Evolutionary conservation across 2,888 invertebrate genomes (phyloP).

Genomic region (Phyllotreta cruciferae): DNA sequence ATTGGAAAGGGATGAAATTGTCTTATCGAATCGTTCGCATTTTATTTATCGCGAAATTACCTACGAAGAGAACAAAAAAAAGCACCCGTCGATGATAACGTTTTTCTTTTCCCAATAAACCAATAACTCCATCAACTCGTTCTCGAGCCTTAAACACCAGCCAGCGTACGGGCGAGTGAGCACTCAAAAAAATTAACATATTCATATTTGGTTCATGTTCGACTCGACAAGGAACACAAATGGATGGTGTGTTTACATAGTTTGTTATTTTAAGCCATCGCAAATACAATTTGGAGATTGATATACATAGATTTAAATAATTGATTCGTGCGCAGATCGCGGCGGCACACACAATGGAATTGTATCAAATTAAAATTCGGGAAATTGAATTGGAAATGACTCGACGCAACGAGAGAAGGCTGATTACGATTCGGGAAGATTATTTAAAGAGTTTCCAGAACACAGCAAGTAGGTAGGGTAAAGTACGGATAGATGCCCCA

Average conservation of each 20-base stretch:
- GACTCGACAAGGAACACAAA: constrained; percentile 33
- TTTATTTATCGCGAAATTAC: too few relatives aligned
- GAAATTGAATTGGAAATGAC: constrained; percentile 41
- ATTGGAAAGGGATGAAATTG: too few relatives aligned
- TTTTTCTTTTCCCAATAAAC: constrained; percentile 7
- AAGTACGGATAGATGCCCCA: too few relatives aligned
- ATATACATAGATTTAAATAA: constrained; percentile 46
- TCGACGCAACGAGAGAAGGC: constrained; percentile 25
- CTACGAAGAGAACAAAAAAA: too few relatives aligned
- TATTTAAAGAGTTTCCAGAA: too few relatives aligned
- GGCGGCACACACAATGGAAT: constrained; percentile 23
- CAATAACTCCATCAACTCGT: constrained; percentile 9
- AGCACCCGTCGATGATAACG: not conserved
- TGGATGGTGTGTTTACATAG: constrained; percentile 39
- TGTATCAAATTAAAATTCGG: constrained; percentile 44
- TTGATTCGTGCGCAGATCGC: constrained; percentile 44
- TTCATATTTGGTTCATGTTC: constrained; percentile 33
- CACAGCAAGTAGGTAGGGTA: not conserved
- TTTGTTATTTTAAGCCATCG: constrained; percentile 43
- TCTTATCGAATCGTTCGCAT: too few relatives aligned
- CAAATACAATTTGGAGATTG: constrained; percentile 40
- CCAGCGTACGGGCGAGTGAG: constrained; percentile 10
- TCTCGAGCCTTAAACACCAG: not conserved
- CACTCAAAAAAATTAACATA: constrained; percentile 35
- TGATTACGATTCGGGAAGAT: not conserved